Evolutionary conservation across 1,140 invertebrate species (phyloP).

Genomic region (Bombus ignitus): DNA sequence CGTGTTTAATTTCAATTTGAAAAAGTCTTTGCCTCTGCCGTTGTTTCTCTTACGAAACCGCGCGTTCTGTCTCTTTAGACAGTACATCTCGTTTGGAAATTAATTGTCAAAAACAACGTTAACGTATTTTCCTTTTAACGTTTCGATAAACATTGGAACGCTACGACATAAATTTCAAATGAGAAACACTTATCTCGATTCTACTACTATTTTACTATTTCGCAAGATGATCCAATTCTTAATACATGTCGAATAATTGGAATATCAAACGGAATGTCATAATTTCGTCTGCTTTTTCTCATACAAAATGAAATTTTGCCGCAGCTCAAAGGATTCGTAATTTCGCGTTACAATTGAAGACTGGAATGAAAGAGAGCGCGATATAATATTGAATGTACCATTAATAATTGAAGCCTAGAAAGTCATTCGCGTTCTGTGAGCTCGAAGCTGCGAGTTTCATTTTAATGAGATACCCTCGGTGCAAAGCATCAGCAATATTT

Average conservation of each 20-base stretch:
- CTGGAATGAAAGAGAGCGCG: background rate
- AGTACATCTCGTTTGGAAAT: background rate
- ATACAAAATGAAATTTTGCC: background rate
- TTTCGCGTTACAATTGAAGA: background rate
- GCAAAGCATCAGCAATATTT: conserved; percentile 10
- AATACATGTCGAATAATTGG: too few species aligned
- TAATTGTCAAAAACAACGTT: background rate
- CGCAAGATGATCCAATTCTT: too few species aligned
- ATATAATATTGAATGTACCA: background rate
- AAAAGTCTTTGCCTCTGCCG: background rate
- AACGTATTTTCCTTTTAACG: background rate
- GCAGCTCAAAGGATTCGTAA: background rate
- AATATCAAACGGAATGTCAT: background rate
- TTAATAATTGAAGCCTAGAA: background rate
- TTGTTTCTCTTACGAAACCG: background rate
- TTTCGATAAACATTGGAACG: background rate
- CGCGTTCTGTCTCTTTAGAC: background rate
- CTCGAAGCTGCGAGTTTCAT: background rate
- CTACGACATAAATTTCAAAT: too few species aligned
- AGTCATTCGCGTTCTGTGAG: background rate
- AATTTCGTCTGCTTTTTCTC: background rate
- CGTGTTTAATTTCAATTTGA: background rate
- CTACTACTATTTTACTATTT: too few species aligned
- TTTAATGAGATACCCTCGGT: background rate
- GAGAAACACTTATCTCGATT: too few species aligned